Conservation (phyloP, 1,140 invertebrate species). For the Drosophila melanogaster region Release_6_plus_ISO1_MT NT_033777.3:7665001-7665500, state of each 20-base stretch:
- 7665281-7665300: background rate
- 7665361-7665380: constrained; percentile 4
- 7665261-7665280: constrained; percentile 4
- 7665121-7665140: constrained; percentile 63
- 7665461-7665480: constrained; percentile 40
- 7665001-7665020: constrained; percentile 55
- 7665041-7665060: constrained; percentile 50
- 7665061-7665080: constrained; percentile 54
- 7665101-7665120: constrained; percentile 71
- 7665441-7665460: constrained; percentile 63
- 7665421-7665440: constrained; percentile 55
- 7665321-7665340: constrained; percentile 79
- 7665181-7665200: constrained; percentile 27
- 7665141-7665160: constrained; percentile 21
- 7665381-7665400: constrained; percentile 29
- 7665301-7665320: constrained; percentile 44
- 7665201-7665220: constrained; percentile 34
- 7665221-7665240: constrained; percentile 36
- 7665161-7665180: constrained; percentile 26
- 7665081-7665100: constrained; percentile 60
- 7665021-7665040: constrained; percentile 49
- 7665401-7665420: constrained; percentile 51
- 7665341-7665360: constrained; percentile 47
- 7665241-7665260: constrained; percentile 25
- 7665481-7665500: constrained; percentile 7